These are phyloP conservation scores for Pseudolaguvia tuberculata DNA, from an alignment of 2,113 vertebrate genomes.

Conservation along the genomic window DNA sequence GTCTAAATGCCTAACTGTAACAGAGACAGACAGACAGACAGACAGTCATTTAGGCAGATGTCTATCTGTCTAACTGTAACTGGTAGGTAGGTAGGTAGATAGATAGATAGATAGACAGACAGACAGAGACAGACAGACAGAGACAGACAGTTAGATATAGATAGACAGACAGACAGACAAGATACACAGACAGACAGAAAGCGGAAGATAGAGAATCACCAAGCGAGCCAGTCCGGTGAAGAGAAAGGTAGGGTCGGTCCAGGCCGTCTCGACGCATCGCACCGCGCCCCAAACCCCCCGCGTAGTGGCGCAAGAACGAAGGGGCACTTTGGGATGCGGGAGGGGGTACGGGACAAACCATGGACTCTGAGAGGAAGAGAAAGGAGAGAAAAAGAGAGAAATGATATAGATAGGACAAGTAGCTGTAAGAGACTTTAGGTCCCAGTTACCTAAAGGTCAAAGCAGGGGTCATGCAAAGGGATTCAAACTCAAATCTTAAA, in stretches of 20 bases:
- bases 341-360: conserved; percentile 65
- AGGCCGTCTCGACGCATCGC: conserved; percentile 69
- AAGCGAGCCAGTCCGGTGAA: conserved; percentile 73
- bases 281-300: conserved; percentile 69
- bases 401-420: conserved; percentile 10
- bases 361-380: conserved; percentile 55
- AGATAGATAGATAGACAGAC: too few species aligned
- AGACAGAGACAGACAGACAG: too few species aligned
- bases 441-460: conserved; percentile 17
- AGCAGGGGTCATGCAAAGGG: conserved; percentile 23
- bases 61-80: too few species aligned
- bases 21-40: too few species aligned
- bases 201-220: conserved; percentile 54
- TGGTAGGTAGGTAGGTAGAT: too few species aligned
- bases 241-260: conserved; percentile 68
- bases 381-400: neutral
- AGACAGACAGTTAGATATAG: too few species aligned
- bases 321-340: conserved; percentile 74
- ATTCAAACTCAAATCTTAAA: neutral
- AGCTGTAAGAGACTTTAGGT: conserved; percentile 17
- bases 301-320: conserved; percentile 75
- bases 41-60: too few species aligned
- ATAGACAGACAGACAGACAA: neutral
- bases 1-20: too few species aligned
- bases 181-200: neutral